Evolutionary conservation across 2,888 invertebrate species (phyloP).

Genomic region (Nymphalis polychloros): DNA sequence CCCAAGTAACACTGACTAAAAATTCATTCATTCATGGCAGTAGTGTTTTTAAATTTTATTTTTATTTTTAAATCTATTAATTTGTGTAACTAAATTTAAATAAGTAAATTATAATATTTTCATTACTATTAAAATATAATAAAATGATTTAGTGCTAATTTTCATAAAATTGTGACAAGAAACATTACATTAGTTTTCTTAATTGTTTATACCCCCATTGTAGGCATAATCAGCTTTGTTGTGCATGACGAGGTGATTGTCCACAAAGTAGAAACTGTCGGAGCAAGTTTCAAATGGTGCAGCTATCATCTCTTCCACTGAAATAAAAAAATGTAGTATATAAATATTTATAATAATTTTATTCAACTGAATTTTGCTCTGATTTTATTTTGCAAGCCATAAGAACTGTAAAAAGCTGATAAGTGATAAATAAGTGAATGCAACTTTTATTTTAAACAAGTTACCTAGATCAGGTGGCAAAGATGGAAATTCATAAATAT

Average conservation of each 20-base stretch:
- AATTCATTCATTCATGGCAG: too few species aligned
- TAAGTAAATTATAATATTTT: not conserved
- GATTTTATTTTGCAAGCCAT: too few species aligned
- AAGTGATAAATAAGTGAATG: not conserved
- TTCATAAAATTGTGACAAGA: constrained; percentile 9
- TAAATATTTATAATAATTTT: too few species aligned
- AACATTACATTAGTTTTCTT: constrained; percentile 17
- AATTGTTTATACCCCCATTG: constrained; percentile 86
- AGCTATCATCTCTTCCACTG: constrained; percentile 98
- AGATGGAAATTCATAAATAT: constrained; percentile 98
- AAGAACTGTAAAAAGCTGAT: too few species aligned
- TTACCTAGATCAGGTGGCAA: constrained; percentile 93
- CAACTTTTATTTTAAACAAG: constrained; percentile 43
- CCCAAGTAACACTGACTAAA: too few species aligned
- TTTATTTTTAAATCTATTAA: too few species aligned
- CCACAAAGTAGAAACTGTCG: constrained; percentile 99
- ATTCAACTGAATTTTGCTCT: too few species aligned
- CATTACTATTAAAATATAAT: not conserved
- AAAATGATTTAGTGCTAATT: constrained; percentile 45
- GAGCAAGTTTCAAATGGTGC: constrained; percentile 98
- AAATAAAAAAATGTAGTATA: constrained; percentile 54
- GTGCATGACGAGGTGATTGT: constrained; percentile 98
- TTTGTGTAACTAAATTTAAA: too few species aligned
- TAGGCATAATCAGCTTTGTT: constrained; percentile 99
- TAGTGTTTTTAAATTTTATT: too few species aligned